A percentile compares a stretch with the other conserved stretches of the same genome.
Conservation (phyloP, 1,140 invertebrate species). For the Calliopsis andreniformis region DNA sequence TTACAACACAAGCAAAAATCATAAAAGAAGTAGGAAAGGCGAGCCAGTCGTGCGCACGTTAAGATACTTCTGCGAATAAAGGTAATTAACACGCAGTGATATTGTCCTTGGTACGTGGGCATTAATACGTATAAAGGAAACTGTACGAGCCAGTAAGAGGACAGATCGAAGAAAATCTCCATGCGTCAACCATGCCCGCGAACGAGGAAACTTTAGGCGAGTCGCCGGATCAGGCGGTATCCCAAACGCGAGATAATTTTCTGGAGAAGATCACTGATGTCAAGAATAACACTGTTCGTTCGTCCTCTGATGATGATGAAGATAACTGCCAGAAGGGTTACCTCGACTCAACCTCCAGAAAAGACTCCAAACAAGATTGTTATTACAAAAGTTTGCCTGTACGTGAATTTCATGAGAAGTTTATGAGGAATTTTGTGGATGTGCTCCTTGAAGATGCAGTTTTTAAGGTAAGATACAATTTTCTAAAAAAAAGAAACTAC, state of each 20-base stretch:
- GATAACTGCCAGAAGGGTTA: slow-evolving; percentile 2
- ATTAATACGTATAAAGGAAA: slow-evolving; percentile 79
- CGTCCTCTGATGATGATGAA: neutral
- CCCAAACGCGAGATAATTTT: neutral
- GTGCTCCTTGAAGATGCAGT: slow-evolving; percentile 88
- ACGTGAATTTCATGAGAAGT: slow-evolving; percentile 85
- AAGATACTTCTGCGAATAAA: neutral
- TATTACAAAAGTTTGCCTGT: slow-evolving; percentile 80
- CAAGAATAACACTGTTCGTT: neutral
- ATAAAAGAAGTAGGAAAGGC: slow-evolving; percentile 13
- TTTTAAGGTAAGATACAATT: slow-evolving; percentile 83
- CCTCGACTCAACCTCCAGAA: neutral
- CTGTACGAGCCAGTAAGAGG: slow-evolving; percentile 61
- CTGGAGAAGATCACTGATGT: neutral
- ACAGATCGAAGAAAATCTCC: slow-evolving; percentile 62
- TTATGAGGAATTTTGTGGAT: slow-evolving; percentile 86
- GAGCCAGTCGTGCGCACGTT: neutral
- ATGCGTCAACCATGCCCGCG: slow-evolving; percentile 70
- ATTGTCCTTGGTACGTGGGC: slow-evolving; percentile 53
- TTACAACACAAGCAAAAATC: neutral
- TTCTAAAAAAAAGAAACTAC: neutral
- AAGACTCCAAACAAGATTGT: neutral
- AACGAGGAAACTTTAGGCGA: slow-evolving; percentile 69
- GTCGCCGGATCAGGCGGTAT: slow-evolving; percentile 41
- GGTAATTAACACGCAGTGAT: slow-evolving; percentile 23